Percentiles rank a stretch among this genome's conserved stretches.
Conservation (phyloP, 2,888 invertebrate genomes). For the Yponomeuta malinellus region DNA sequence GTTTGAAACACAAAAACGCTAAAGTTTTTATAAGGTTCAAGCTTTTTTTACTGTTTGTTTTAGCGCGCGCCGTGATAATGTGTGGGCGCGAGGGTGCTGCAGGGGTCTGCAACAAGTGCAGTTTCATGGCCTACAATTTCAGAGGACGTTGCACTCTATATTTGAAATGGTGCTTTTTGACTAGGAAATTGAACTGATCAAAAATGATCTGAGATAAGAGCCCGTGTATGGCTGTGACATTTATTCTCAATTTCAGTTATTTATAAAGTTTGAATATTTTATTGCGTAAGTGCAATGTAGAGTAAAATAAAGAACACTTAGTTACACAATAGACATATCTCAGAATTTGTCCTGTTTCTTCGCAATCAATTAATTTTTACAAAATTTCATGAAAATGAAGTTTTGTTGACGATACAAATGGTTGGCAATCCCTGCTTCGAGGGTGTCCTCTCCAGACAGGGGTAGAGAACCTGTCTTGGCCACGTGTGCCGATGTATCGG, state of each 20-base stretch:
- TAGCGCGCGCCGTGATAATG: slow-evolving; percentile 54
- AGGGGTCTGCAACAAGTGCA: slow-evolving; percentile 24
- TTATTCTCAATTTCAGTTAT: too few species aligned
- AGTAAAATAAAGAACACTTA: too few species aligned
- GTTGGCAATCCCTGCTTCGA: slow-evolving; percentile 17
- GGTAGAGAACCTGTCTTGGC: slow-evolving; percentile 19
- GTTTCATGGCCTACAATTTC: not conserved
- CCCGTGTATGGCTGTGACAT: too few species aligned
- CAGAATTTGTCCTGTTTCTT: too few species aligned
- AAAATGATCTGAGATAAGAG: too few species aligned
- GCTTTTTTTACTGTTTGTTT: slow-evolving; percentile 61
- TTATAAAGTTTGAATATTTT: not conserved
- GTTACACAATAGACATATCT: too few species aligned
- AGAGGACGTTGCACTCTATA: not conserved
- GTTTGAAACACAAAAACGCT: slow-evolving; percentile 43
- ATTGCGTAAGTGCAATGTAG: not conserved
- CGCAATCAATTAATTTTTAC: too few species aligned
- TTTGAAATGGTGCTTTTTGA: too few species aligned
- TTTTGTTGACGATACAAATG: not conserved
- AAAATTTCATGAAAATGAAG: not conserved
- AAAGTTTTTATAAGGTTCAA: slow-evolving; percentile 48
- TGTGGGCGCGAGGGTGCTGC: slow-evolving; percentile 21
- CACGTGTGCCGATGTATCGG: slow-evolving; percentile 34
- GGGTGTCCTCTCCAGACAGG: slow-evolving; percentile 27
- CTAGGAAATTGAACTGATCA: too few species aligned